Percentiles rank a stretch among this genome's conserved stretches.
Conservation (phyloP, 2,113 vertebrate species). For the Polypterus senegalus region DNA sequence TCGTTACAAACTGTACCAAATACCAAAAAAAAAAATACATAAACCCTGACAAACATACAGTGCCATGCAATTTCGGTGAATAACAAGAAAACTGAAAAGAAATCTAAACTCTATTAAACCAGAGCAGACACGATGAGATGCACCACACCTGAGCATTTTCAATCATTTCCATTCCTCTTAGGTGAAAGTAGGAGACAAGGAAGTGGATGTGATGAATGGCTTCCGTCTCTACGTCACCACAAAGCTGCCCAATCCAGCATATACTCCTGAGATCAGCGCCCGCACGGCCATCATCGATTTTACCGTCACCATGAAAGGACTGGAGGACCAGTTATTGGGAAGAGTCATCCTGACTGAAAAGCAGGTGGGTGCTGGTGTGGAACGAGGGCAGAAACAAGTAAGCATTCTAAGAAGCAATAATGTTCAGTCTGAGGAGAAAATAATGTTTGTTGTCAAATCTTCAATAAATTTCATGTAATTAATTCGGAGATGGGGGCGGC, state of each 20-base stretch:
- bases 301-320: slow-evolving; percentile 84
- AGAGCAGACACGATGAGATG: too few relatives aligned
- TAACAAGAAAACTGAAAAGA: too few relatives aligned
- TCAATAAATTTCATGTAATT: too few relatives aligned
- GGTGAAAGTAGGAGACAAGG: slow-evolving; percentile 93
- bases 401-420: too few relatives aligned
- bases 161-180: slow-evolving; percentile 30
- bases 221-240: slow-evolving; percentile 89
- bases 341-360: slow-evolving; percentile 90
- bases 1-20: too few relatives aligned
- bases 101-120: too few relatives aligned
- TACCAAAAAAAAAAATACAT: too few relatives aligned
- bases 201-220: slow-evolving; percentile 79
- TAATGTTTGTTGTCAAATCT: too few relatives aligned
- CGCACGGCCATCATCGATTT: slow-evolving; percentile 88
- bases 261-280: slow-evolving; percentile 87
- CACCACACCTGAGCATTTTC: slow-evolving; percentile 11
- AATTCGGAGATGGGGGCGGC: too few relatives aligned
- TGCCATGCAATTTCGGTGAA: too few relatives aligned
- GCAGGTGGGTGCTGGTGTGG: slow-evolving; percentile 47
- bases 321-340: slow-evolving; percentile 89
- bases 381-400: not conserved
- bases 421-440: too few relatives aligned
- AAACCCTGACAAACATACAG: too few relatives aligned
- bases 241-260: slow-evolving; percentile 80